These are phyloP conservation scores for Notamacropus eugenii DNA, from an alignment of 2,797 vertebrate species.

Conservation along the genomic window DNA sequence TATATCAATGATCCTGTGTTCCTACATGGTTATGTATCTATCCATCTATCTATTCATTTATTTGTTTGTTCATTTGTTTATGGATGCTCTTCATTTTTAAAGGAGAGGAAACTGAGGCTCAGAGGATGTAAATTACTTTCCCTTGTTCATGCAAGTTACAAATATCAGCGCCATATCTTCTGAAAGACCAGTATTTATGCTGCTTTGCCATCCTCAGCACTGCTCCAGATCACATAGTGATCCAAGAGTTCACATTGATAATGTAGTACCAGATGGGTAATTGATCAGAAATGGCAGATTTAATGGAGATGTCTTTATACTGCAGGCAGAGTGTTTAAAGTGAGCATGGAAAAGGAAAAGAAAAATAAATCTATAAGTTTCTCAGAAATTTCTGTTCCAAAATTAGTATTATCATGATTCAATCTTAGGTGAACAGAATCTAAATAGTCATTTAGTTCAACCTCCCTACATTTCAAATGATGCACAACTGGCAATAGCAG, in stretches of 20 bases:
- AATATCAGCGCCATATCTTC: neutral
- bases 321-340: neutral
- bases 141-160: neutral
- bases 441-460: neutral
- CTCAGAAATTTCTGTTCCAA: neutral
- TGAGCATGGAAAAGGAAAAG: neutral
- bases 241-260: neutral
- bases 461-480: neutral
- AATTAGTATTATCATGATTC: neutral
- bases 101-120: neutral
- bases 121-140: neutral
- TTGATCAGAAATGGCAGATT: neutral
- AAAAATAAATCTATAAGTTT: neutral
- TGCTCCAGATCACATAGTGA: neutral
- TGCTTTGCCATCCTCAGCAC: neutral
- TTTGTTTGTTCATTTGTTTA: neutral
- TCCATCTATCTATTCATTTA: neutral
- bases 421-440: neutral
- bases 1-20: neutral
- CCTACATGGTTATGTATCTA: neutral
- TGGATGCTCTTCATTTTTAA: neutral
- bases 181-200: neutral
- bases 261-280: neutral
- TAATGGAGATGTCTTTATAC: neutral
- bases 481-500: neutral